Base-by-base conservation (phyloP, 2,113 vertebrate species). In the Solea senegalensis region DNA sequence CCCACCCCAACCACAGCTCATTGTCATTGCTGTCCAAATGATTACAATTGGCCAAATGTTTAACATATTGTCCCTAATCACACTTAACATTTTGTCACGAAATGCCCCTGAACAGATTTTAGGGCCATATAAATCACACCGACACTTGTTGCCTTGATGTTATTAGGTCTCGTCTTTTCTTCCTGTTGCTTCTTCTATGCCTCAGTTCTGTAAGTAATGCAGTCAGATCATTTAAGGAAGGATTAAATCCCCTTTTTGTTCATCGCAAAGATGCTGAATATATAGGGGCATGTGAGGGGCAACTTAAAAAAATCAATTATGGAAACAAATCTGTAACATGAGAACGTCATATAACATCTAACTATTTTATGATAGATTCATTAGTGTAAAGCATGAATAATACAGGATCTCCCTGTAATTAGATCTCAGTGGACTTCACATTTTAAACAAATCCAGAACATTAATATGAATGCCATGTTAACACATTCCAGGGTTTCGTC, bases 321-420 rank as follows among this genome's bases (percentile, higher is more conserved):
- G 87, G 62, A 89, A 90, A 90, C 88, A 64, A 81, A 86, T 85
- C 84, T 78, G 76, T 68, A 89, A 88, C 78, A 87, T 76, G 77
- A 76, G 72, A 85, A 85, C 83, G 85, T 66, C 53, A 76, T 58
- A 60, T 72, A 75, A 34, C 39, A 54, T 52, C 67, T 78, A 50
- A 76, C 74, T 77, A 65, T 88, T 84, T 91, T 80, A 86, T 80
- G 74, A 89, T 82, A 76, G 87, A 84, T 86, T 82, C 90, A 88
- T 90, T 90, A 90, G 89, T 88, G 82, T 75, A 81, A 64, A 62
- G 52, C 87, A 86, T 92, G 89, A 91, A 92, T 89, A 90, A 90
- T 84, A 83, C 68, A 88, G 54, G 39, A 13, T 61, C 83, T 84
- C 14, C 55, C 67, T 82, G 76, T 92, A 91, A 91, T 89, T 88